These are phyloP conservation scores for Reticulitermes lucifugus DNA, from an alignment of 2,888 invertebrate species.

Conservation along the genomic window DNA sequence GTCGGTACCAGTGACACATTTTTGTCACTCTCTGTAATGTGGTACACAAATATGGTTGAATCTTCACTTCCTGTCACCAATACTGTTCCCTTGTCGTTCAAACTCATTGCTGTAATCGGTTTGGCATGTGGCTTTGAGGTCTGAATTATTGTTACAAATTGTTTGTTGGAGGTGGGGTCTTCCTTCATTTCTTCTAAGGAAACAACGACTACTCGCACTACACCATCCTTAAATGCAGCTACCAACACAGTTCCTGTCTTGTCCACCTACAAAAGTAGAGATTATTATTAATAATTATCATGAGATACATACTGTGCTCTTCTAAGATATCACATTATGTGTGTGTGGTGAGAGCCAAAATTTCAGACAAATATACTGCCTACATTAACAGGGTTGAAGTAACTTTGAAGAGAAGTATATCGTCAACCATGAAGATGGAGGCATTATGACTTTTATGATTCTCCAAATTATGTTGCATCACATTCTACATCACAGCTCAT, in stretches of 20 bases:
- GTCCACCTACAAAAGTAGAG: constrained; percentile 67
- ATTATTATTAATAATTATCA: not conserved
- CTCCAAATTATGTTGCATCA: too few species aligned
- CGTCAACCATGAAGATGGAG: too few species aligned
- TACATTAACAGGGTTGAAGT: too few species aligned
- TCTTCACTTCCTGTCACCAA: constrained; percentile 78
- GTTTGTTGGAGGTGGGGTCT: not conserved
- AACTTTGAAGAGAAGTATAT: too few species aligned
- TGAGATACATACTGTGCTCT: too few species aligned
- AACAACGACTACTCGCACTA: constrained; percentile 68
- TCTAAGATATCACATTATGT: too few species aligned
- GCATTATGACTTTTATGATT: too few species aligned
- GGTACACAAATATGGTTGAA: constrained; percentile 76
- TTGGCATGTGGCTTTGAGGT: constrained; percentile 58
- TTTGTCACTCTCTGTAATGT: constrained; percentile 60
- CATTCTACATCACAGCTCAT: too few species aligned
- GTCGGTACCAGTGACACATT: constrained; percentile 69
- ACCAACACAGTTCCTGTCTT: constrained; percentile 73
- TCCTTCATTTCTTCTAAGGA: constrained; percentile 31
- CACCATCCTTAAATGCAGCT: constrained; percentile 79
- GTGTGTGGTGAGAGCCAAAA: too few species aligned
- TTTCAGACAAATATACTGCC: too few species aligned
- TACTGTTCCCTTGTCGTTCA: constrained; percentile 70
- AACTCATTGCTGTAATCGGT: constrained; percentile 70
- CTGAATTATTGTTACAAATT: constrained; percentile 44